A percentile compares a stretch with the other conserved stretches of the same genome.
Evolutionary conservation across 2,888 invertebrate genomes (phyloP).

Genomic region (Gastracanthus pulcherrimus): DNA sequence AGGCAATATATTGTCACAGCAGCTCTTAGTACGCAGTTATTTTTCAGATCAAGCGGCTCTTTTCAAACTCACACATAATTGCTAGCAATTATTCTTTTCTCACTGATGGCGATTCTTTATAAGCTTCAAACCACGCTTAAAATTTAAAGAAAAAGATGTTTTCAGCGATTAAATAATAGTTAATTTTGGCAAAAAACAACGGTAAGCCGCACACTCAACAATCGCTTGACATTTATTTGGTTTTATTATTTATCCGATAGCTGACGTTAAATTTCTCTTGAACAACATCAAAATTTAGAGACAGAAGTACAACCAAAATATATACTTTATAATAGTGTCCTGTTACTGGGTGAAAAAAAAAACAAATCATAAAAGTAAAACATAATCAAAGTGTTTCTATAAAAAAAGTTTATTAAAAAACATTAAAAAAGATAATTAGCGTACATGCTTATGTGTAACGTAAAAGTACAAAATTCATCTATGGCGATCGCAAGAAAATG

Average conservation of each 20-base stretch:
- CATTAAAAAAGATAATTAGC: slow-evolving; percentile 57
- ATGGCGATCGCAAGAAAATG: slow-evolving; percentile 50
- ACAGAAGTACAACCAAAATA: too few species aligned
- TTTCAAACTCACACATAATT: slow-evolving; percentile 39
- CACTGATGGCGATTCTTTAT: slow-evolving; percentile 47
- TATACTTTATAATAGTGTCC: too few species aligned
- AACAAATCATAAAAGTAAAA: not conserved
- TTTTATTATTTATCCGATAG: not conserved
- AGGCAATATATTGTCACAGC: slow-evolving; percentile 68
- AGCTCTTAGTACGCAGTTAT: slow-evolving; percentile 67
- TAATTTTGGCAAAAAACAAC: not conserved
- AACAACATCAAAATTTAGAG: too few species aligned
- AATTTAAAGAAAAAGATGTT: slow-evolving; percentile 28
- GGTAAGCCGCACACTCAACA: not conserved
- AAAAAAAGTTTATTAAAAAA: slow-evolving; percentile 55
- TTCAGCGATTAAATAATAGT: not conserved
- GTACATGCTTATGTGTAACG: slow-evolving; percentile 55
- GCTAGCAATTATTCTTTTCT: slow-evolving; percentile 40
- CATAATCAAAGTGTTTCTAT: slow-evolving; percentile 28
- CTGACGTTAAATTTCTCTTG: not conserved
- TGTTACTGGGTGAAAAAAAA: slow-evolving; percentile 27
- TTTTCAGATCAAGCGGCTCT: slow-evolving; percentile 43
- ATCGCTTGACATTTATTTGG: not conserved
- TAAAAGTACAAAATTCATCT: slow-evolving; percentile 47
- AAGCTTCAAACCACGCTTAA: slow-evolving; percentile 54